Evolutionary conservation across 2,113 vertebrate species (phyloP), one percentile per base, ranked within the genome.

Genomic region (Cephalopholis sonnerati): DNA sequence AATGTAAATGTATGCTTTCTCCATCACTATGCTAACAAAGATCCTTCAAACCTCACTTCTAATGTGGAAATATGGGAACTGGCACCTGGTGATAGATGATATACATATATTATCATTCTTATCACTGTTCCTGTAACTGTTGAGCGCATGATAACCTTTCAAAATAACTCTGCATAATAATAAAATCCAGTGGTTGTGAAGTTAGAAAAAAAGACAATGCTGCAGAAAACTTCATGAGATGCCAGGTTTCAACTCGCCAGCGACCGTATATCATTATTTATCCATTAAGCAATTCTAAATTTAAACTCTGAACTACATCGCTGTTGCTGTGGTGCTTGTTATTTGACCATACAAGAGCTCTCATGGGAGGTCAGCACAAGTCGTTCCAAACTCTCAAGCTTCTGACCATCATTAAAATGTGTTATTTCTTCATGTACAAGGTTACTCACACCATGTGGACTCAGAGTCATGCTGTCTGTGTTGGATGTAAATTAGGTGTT

Each of bases 401-500:
- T 32, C 12, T 48, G 64, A 18, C 29, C 5, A 7, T 71, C 76
- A 74, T 78, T 79, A 74, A 75, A 83, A 65, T 20, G 50, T 44
- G 18, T 53, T 39, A 17, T 50, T 27, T 84, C 13, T 79, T 82
- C 53, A 50, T 44, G 58, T 4, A 18, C 48, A 72, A 76, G 68
- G 68, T 86, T 65, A 63, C 72, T 85, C 57, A 36, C 75, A 79
- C 61, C 55, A 61, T 73, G 36, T 75, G 15, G 25, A 53, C 58
- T 78, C 53, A 2, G 27, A 48, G 36, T 39, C 15, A 17, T 32
- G 27, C 59, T 11, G 18, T n/a, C 73, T 63, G 74, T 65, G 69
- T 53, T 79, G 65, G 65, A 87, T 70, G 63, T 72, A 57, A 67
- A 80, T 74, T 2, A 81, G 36, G n/a, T 86, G 64, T 85, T 61